These are phyloP conservation scores for Pseudoatta argentina DNA, from an alignment of 1,140 invertebrate species.

Conservation along the genomic window DNA sequence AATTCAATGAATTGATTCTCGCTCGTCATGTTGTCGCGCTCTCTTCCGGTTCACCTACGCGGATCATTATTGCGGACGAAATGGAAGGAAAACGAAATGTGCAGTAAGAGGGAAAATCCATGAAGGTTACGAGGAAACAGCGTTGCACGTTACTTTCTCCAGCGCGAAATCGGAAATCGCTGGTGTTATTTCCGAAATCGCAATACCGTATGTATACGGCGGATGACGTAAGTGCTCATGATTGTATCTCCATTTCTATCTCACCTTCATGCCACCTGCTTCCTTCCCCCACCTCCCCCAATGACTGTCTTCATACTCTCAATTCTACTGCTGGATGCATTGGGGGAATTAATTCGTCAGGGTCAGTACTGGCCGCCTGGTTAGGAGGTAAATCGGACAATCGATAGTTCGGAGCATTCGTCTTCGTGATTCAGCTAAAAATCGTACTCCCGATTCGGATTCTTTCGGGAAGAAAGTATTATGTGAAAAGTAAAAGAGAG, in stretches of 20 bases:
- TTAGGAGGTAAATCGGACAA: conserved; percentile 38
- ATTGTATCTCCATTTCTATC: conserved; percentile 23
- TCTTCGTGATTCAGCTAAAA: background rate
- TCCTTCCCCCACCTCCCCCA: background rate
- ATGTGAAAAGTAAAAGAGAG: background rate
- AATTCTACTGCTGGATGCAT: conserved; percentile 38
- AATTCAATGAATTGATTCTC: conserved; percentile 8
- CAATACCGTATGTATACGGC: background rate
- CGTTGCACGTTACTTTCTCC: conserved; percentile 43
- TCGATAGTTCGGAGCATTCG: background rate
- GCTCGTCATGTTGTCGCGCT: background rate
- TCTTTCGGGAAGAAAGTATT: conserved; percentile 23
- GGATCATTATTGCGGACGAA: conserved; percentile 41
- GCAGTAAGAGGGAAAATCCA: conserved; percentile 28
- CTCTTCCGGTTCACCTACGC: conserved; percentile 55
- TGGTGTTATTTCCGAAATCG: conserved; percentile 30
- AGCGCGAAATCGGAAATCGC: conserved; percentile 53
- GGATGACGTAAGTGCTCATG: conserved; percentile 36
- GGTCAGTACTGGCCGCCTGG: conserved; percentile 37
- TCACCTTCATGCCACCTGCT: too few relatives aligned
- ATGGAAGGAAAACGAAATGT: conserved; percentile 28
- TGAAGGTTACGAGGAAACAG: conserved; percentile 44
- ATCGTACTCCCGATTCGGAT: background rate
- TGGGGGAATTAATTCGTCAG: conserved; percentile 56
- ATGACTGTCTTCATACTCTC: conserved; percentile 2